phyloP scores from a whole-genome alignment of 2,888 invertebrate genomes.

The Uropetala carovei region DNA sequence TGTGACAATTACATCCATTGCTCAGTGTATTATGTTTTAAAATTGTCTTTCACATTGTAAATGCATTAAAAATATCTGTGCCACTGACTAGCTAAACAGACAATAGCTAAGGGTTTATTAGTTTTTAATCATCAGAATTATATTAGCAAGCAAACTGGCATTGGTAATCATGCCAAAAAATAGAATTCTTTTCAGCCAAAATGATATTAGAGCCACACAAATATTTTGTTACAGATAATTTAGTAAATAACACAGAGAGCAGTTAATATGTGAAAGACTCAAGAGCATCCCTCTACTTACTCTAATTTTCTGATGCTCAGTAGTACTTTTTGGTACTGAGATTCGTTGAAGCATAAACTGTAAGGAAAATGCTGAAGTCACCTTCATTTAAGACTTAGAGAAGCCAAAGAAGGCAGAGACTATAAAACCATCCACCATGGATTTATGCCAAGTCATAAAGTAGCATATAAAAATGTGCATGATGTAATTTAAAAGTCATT shows the following conservation, averaged over 20 bases:
- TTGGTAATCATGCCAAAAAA: too few species aligned
- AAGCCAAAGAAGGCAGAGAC: slow-evolving; percentile 60
- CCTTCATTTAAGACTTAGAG: slow-evolving; percentile 53
- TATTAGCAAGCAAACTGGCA: too few species aligned
- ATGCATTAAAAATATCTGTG: not conserved
- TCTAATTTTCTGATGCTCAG: slow-evolving; percentile 92
- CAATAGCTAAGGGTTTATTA: not conserved
- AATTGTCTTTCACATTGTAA: slow-evolving; percentile 59
- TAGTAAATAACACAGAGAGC: slow-evolving; percentile 10
- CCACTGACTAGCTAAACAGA: not conserved
- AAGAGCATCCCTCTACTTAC: slow-evolving; percentile 81
- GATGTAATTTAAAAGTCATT: not conserved
- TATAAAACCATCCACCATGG: slow-evolving; percentile 22
- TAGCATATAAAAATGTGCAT: not conserved
- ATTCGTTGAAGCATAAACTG: slow-evolving; percentile 94
- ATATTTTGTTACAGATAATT: slow-evolving; percentile 2
- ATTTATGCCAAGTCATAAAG: not conserved
- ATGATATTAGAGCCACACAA: slow-evolving; percentile 33
- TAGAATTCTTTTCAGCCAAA: not conserved
- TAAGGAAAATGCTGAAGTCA: slow-evolving; percentile 75
- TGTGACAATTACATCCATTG: too few species aligned
- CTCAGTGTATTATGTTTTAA: too few species aligned
- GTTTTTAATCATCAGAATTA: not conserved
- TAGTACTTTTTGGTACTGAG: slow-evolving; percentile 90
- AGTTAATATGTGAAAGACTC: slow-evolving; percentile 59